Percentiles rank a stretch among this genome's conserved stretches.
These are phyloP conservation scores for Heliconius ismenius DNA, from an alignment of 2,888 invertebrate genomes.

Conservation along the genomic window DNA sequence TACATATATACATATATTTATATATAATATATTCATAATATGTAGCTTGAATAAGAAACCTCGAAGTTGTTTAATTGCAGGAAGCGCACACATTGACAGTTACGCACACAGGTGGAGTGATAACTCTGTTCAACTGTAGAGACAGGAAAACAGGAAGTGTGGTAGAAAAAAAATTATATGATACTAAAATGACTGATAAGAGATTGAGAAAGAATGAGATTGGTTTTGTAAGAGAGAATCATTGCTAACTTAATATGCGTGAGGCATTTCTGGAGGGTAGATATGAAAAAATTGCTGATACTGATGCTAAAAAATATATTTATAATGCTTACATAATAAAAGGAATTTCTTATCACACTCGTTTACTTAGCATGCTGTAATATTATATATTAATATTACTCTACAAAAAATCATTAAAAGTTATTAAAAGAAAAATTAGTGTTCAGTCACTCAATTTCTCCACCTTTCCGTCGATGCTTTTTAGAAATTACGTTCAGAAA, in stretches of 20 bases:
- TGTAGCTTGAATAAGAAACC: slow-evolving; percentile 50
- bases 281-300: too few species aligned
- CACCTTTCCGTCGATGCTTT: not conserved
- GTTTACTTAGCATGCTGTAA: too few species aligned
- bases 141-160: slow-evolving; percentile 48
- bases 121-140: slow-evolving; percentile 52
- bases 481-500: not conserved
- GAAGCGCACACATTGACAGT: slow-evolving; percentile 55
- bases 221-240: too few species aligned
- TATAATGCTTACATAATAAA: too few species aligned
- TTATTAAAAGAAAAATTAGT: slow-evolving; percentile 4
- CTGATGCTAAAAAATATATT: too few species aligned
- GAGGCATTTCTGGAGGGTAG: too few species aligned
- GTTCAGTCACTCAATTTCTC: not conserved
- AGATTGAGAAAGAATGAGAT: not conserved
- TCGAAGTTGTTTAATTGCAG: slow-evolving; percentile 63
- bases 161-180: not conserved
- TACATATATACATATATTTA: slow-evolving; percentile 28
- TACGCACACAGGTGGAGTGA: slow-evolving; percentile 48
- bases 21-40: slow-evolving; percentile 43
- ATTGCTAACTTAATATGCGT: too few species aligned
- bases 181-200: not conserved
- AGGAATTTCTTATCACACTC: too few species aligned
- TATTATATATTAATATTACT: too few species aligned
- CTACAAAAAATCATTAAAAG: too few species aligned